Conservation (phyloP, 2,888 invertebrate genomes). For the Tetranychus piercei region DNA sequence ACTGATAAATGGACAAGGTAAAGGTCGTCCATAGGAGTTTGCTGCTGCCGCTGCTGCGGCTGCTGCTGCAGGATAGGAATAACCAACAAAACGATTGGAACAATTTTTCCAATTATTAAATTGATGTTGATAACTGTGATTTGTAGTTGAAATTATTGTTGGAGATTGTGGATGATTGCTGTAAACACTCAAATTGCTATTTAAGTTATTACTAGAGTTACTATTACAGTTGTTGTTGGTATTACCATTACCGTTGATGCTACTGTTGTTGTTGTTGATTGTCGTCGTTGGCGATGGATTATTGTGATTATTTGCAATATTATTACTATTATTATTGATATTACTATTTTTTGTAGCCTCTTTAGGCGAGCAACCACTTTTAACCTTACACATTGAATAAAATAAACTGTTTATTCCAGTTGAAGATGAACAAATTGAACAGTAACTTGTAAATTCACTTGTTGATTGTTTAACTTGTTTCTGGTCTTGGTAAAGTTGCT, state of each 20-base stretch:
- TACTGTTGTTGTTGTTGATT: background rate
- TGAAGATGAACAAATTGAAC: background rate
- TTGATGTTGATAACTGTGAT: conserved; percentile 12
- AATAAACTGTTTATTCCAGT: background rate
- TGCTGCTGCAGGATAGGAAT: background rate
- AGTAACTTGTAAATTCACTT: background rate
- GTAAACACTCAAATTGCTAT: conserved; percentile 11
- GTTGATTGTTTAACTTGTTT: conserved; percentile 1
- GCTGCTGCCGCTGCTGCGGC: background rate
- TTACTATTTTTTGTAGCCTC: background rate
- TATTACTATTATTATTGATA: background rate
- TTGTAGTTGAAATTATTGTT: conserved; percentile 4
- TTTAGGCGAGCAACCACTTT: background rate
- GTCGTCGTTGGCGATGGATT: background rate
- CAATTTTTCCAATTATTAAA: conserved; percentile 4
- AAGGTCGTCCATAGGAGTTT: background rate
- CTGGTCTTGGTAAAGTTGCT: background rate
- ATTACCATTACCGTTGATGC: background rate
- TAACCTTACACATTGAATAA: background rate
- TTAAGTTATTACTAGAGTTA: background rate
- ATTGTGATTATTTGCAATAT: no score
- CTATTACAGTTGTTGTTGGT: background rate
- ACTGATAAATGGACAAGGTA: background rate
- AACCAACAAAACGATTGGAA: background rate
- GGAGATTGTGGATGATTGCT: conserved; percentile 6